Evolutionary conservation across 2,797 vertebrate species (phyloP).

Genomic region (Sebastes ruberrimus): DNA sequence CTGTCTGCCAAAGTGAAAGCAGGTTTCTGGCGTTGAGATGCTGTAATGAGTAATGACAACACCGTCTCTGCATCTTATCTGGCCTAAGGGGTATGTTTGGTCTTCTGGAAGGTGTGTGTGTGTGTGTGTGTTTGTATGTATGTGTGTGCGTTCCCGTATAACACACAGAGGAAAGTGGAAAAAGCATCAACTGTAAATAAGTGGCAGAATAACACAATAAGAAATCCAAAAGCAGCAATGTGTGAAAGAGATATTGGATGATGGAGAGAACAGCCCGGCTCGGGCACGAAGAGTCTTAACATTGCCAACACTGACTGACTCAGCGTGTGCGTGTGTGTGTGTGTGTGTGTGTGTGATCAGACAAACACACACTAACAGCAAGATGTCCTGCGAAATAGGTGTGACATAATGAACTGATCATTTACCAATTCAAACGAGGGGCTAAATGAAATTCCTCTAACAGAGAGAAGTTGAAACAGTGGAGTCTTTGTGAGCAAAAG

Average conservation of each 20-base stretch:
- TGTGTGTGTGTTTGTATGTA: neutral
- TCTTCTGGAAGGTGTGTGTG: neutral
- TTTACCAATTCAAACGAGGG: slow-evolving; percentile 27
- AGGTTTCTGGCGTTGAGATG: slow-evolving; percentile 34
- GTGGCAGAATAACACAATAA: slow-evolving; percentile 49
- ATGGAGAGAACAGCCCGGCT: slow-evolving; percentile 23
- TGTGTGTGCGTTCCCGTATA: neutral
- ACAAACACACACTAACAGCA: slow-evolving; percentile 15
- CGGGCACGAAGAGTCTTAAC: neutral
- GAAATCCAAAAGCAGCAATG: slow-evolving; percentile 40
- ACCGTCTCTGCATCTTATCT: slow-evolving; percentile 14
- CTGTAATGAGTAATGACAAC: slow-evolving; percentile 28
- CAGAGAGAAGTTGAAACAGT: slow-evolving; percentile 18
- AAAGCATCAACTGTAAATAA: slow-evolving; percentile 41
- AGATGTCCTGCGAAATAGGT: slow-evolving; percentile 29
- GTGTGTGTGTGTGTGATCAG: neutral
- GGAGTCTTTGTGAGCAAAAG: slow-evolving; percentile 7
- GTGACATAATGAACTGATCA: slow-evolving; percentile 35
- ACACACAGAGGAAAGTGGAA: neutral
- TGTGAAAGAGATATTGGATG: slow-evolving; percentile 52
- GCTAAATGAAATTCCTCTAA: slow-evolving; percentile 14
- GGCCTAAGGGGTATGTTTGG: slow-evolving; percentile 4
- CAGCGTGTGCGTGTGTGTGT: neutral
- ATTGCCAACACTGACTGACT: slow-evolving; percentile 41
- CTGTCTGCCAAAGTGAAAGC: slow-evolving; percentile 35